Percentiles rank a stretch among this genome's conserved stretches.
phyloP scores from a whole-genome alignment of 2,797 vertebrate genomes.

The Pteropus rufus region DNA sequence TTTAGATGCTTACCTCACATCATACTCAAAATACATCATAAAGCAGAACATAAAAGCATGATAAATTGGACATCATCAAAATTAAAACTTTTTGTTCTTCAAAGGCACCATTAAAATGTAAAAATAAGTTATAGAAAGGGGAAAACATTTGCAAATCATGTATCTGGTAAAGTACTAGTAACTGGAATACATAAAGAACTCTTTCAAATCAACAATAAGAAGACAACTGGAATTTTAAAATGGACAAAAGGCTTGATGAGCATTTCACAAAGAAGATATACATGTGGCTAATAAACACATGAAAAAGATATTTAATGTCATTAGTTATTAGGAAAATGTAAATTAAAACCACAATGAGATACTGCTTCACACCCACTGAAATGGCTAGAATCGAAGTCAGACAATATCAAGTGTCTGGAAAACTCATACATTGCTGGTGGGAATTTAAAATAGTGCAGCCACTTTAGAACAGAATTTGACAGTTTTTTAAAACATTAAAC shows the following conservation, averaged over 20 bases:
- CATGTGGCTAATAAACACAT: not conserved
- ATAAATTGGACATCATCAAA: not conserved
- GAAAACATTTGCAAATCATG: not conserved
- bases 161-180: not conserved
- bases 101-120: not conserved
- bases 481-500: not conserved
- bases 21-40: not conserved
- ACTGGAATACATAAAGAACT: not conserved
- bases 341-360: not conserved
- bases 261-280: not conserved
- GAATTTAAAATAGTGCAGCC: not conserved
- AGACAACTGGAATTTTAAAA: not conserved
- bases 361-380: not conserved
- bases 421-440: not conserved
- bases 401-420: not conserved
- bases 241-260: not conserved
- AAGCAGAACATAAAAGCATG: not conserved
- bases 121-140: not conserved
- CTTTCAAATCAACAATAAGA: not conserved
- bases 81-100: not conserved
- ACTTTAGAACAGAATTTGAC: not conserved
- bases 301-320: too few relatives aligned
- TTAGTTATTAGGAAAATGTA: not conserved
- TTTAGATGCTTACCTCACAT: not conserved
- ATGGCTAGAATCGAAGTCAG: not conserved